Evolutionary conservation across 2,797 vertebrate species (phyloP), one percentile per base, ranked within the genome.

Genomic region (Hephaestus fuliginosus): DNA sequence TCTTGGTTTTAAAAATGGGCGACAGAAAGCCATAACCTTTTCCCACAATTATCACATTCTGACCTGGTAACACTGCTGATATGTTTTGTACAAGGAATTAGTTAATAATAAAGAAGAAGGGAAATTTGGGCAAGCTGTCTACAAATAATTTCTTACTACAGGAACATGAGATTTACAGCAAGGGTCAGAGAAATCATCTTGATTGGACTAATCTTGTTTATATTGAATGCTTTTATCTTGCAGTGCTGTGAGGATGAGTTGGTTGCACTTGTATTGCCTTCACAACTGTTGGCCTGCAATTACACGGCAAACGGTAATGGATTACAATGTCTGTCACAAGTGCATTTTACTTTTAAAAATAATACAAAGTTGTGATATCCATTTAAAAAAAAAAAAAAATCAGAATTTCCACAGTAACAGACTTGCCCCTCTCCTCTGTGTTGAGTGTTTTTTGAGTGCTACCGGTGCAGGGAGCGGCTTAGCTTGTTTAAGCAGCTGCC

Each of bases 361-460:
- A 25, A 57, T 28, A 70, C 60, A 81, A 86, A 82, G 52, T 79
- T 81, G 28, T 62, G 72, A 66, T 70, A 74, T 71, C 61, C 20
- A 55, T 80, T 78, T 69, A 3, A 39, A 58, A 30, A 82, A 79
- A 30, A 82, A 79, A 33, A 33, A 33, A 33, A 33, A 33, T 70
- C 55, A 18, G 75, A 70, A 43, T 73, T 89, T 84, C 53, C 65
- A 69, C 62, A 43, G 62, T 76, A 78, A 90, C 78, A 28, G 17
- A 74, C 68, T 64, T 63, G 46, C 48, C 48, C 51, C 46, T 78
- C 25, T 68, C 52, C 61, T 78, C 74, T 83, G 72, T 74, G 64
- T 87, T 57, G 66, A 85, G 81, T 89, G 85, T 84, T 86, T 33
- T 74, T 89, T 81, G 86, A 92, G 88, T 92, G 87, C 81, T 86